Base-by-base conservation (phyloP, 1,140 invertebrate species). In the Eubasilissa regina region DNA sequence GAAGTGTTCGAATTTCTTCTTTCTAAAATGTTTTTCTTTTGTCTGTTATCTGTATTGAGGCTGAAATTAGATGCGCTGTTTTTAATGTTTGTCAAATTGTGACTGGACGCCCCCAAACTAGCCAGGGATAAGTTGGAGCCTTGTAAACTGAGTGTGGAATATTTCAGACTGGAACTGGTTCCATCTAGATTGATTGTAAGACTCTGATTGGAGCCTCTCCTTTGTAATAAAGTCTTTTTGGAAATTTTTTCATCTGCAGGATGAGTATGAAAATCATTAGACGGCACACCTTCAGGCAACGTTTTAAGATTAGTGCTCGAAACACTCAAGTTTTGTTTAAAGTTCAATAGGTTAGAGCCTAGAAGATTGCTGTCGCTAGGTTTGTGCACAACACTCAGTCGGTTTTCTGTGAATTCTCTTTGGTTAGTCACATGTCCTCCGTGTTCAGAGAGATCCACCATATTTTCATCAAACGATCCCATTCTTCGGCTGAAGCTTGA, bases 1-100 rank as follows among this genome's bases (percentile, higher is more conserved):
- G 95, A 96, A n/a, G 95, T 94, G 86, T 95, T 97, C 1, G 96
- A 97, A 78, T 96, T 95, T 60, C 95, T 89, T 44, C 95, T 89
- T 85, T 97, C 94, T 19, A 95, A 85, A 0, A 95, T 88, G 55
- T 94, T 90, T 80, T 93, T 94, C 75, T 91, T 91, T 58, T 86
- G 85, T 48, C 87, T 80, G 44, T 80, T 84, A 47, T 89, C 88
- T 7, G 86, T 86, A 76, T 86, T 88, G 12, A 90, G 82, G 80
- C 89, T 89, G 77, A 89, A 89, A 75, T 89, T 90, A 0, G 88
- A 89, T 68, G 88, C 83, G 78, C 88, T 90, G 10, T 87, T 87
- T 47, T 88, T 84, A 0, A 89, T 88, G 43, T 86, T 86, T 6
- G 85, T 83, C 62, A 89, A 80, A 62, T 88, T 89, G 79, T 88